Base-by-base conservation (phyloP, 2,113 vertebrate genomes). In the Seriola dumerili region DNA sequence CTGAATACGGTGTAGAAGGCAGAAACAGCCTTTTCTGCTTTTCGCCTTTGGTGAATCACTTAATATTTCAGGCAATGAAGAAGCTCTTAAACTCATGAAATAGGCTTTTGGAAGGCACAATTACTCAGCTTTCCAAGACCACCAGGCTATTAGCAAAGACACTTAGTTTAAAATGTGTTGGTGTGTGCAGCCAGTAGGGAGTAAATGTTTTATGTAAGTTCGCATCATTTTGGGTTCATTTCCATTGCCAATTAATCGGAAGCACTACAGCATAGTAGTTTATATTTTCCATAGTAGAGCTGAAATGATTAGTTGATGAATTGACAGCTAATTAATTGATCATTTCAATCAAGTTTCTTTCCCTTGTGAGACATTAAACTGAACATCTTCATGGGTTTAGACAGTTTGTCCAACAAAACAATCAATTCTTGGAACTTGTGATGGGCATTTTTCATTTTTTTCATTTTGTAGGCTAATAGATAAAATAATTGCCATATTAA, bases 11-110 rank as follows among this genome's bases (percentile, higher is more conserved):
- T 34, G 21, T 9, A 29, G 38, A 70, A 55, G 34, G 8, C 21
- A 59, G 70, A 74, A 21, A 32, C 17, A 3, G 48, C 9, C 4
- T 67, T 73, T 85, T 64, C 44, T 34, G 23, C 11, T 12, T 72
- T 63, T 46, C 12, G 1, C 3, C 36, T 73, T 69, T 54, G n/a
- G n/a, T 52, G 63, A 79, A 55, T 65, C 40, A 36, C n/a, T 55
- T 80, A 13, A 57, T 36, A 55, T 82, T 66, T 62, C 8, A 59
- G 64, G 6, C 40, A 42, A 14, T 10, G 12, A 54, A 58, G 48
- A 62, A 40, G 23, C 40, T 70, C 32, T 59, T 9, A 40, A 17
- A 55, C 48, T 46, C 23, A 38, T 55, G n/a, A 61, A 78, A 34
- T 40, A 34, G 5, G 14, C n/a, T 52, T 55, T 74, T 65, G 62